Percentiles rank a stretch among this genome's conserved stretches.
Conservation (phyloP, 2,797 vertebrate species). For the Carapus acus region DNA sequence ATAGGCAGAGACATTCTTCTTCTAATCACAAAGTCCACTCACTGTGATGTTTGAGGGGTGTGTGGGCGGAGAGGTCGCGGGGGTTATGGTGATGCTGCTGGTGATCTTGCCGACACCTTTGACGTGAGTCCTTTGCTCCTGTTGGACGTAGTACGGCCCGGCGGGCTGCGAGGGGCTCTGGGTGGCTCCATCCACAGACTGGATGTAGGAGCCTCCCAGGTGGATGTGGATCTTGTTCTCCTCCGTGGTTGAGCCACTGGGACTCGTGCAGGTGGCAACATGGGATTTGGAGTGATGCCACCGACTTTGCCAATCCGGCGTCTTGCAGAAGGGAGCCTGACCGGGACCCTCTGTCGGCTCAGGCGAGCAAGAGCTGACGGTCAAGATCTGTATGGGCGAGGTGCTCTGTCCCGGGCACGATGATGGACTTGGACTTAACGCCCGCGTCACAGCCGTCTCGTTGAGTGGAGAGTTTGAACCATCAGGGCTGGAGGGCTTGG, state of each 20-base stretch:
- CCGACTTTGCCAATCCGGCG: constrained; percentile 80
- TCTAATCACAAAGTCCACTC: constrained; percentile 61
- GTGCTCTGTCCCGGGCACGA: constrained; percentile 81
- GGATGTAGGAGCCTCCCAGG: constrained; percentile 86
- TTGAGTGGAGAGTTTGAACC: constrained; percentile 76
- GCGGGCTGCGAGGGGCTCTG: constrained; percentile 65
- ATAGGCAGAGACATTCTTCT: constrained; percentile 38
- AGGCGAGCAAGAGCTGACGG: constrained; percentile 78
- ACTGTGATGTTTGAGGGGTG: constrained; percentile 60
- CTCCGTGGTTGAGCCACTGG: constrained; percentile 90
- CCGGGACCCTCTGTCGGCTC: constrained; percentile 78
- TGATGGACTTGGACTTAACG: constrained; percentile 78
- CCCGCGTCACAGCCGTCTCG: constrained; percentile 72
- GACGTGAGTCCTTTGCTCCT: constrained; percentile 84
- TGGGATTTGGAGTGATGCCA: constrained; percentile 88
- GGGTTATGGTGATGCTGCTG: constrained; percentile 93
- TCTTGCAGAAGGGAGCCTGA: constrained; percentile 78
- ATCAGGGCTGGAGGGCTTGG: constrained; percentile 77
- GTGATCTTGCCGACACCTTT: constrained; percentile 90
- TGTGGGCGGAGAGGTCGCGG: constrained; percentile 53
- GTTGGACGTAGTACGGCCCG: constrained; percentile 76
- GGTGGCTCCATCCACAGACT: constrained; percentile 68
- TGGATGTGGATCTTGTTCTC: constrained; percentile 99
- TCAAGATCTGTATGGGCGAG: constrained; percentile 84
- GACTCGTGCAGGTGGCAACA: constrained; percentile 72